Base-by-base conservation (phyloP, 2,888 invertebrate genomes). In the Agrenia bidenticulata region DNA sequence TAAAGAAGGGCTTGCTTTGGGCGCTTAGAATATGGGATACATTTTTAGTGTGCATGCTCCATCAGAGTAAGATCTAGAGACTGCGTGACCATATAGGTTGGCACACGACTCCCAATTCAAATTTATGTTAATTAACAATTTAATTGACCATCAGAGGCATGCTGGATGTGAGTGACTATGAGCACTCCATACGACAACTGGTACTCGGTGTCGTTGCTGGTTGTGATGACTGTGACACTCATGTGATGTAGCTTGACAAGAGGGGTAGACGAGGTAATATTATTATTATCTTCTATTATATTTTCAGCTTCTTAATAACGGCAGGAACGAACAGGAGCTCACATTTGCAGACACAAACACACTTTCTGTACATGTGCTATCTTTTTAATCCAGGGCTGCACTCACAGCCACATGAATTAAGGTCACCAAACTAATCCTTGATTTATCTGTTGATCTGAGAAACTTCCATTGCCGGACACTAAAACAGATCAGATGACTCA, bases 341-440 rank as follows among this genome's bases (percentile, higher is more conserved):
- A 21, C 56, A 56, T 17, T 56, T 24, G 23, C 41, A 41, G 37
- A 39, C 37, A 56, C 23, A 56, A 24, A 26, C 58, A 60, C 60
- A 60, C 24, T 51, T 63, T 58, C 49, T 42, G 58, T 58, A 49
- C 58, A 58, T 58, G 42, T 58, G 58, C 58, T 24, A 51, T 23
- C 19, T 19, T 15, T 24, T 51, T 51, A 51, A 51, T 51, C 51
- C 51, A 4, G 21, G 13, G 15, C 51, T 51, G 51, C 58, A 57
- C 39, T 39, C 50, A 64, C 64, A 64, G 19, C 58, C 66, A 66
- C 54, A 60, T 54, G 63, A 56, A 63, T 65, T 70, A 64, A 63
- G 63, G 67, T 73, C 68, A 68, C 70, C 68, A 67, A 61, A 72
- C 73, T 68, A 73, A 67, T 58, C 70, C 72, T 61, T 72, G 67